A percentile compares a stretch with the other conserved stretches of the same genome.
Evolutionary conservation across 1,140 invertebrate genomes (phyloP).

Genomic region (Rhynchophorus ferrugineus): DNA sequence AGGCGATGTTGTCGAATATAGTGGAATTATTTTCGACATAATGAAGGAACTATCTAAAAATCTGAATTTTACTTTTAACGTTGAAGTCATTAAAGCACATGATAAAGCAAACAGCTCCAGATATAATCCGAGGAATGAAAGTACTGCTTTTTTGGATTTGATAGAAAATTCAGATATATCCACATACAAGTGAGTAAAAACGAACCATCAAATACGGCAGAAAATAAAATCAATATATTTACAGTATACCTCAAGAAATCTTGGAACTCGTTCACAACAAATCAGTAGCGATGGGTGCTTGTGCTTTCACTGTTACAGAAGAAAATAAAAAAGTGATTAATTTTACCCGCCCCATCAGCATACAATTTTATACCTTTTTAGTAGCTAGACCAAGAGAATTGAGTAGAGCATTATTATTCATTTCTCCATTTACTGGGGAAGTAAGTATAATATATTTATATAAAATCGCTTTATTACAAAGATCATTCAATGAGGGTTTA

Average conservation of each 20-base stretch:
- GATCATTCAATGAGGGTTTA: not conserved
- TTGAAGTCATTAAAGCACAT: conserved; percentile 34
- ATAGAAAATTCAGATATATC: conserved; percentile 5
- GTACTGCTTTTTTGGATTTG: not conserved
- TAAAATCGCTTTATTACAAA: not conserved
- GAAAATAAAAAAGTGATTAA: conserved; percentile 59
- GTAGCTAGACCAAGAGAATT: conserved; percentile 65
- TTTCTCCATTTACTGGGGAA: conserved; percentile 72
- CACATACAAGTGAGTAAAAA: conserved; percentile 10
- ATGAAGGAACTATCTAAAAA: conserved; percentile 64
- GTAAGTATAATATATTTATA: conserved; percentile 44
- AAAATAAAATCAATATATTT: conserved; percentile 24
- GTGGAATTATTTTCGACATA: conserved; percentile 73
- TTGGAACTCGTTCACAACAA: conserved; percentile 40
- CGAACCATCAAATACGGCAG: not conserved
- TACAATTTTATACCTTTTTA: conserved; percentile 72
- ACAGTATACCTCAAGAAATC: conserved; percentile 40
- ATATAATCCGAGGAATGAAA: not conserved
- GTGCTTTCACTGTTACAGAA: conserved; percentile 60
- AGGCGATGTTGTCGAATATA: conserved; percentile 49
- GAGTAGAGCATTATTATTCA: conserved; percentile 72
- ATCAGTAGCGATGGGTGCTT: conserved; percentile 62
- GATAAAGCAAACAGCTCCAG: not conserved
- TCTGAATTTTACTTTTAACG: conserved; percentile 69
- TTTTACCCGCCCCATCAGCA: conserved; percentile 69